Base-by-base conservation (phyloP, 2,888 invertebrate species). In the Pristionchus mayeri region DNA sequence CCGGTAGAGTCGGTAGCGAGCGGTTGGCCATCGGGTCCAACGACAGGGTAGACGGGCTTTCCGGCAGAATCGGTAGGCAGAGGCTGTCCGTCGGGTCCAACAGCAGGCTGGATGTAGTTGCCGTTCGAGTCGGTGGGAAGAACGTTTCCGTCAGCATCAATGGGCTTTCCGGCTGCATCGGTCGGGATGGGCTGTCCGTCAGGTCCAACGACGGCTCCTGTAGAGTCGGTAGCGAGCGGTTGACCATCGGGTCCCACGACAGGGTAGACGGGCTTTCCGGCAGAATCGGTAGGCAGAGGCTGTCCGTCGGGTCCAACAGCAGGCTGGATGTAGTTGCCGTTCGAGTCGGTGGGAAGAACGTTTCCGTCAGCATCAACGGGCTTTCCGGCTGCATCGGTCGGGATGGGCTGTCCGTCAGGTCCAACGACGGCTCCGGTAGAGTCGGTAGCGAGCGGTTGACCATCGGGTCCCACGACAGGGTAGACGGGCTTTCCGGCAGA, bases 41-140 rank as follows among this genome's bases (percentile, higher is more conserved):
- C 52, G 37, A 88, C 84, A 3, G 89, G 89, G 57, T 57, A 67
- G 79, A 37, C 57, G 44, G 34, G 78, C 84, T 54, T 54, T 40
- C n/a, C 76, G 34, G 2, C 67, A 6, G 21, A 57, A n/a, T 90
- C 88, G 27, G 87, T 89, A 40, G 87, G 86, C 11, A 88, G 80
- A 50, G 84, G 78, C 0, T 54, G 21, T 0, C 87, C 85, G 48
- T 87, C 88, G 21, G 86, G 85, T 21, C 85, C 86, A 16, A 86
- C 57, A 48, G 88, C 86, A 50, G 86, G 86, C 81, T 84, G 27
- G 75, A 75, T 44, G 24, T 37, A 75, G 75, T 37, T 40, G 44
- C 90, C 90, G 48, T 71, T 82, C n/a, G 82, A 54, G 76, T 91
- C 90, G 18, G 88, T 89, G 24, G 88, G 86, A n/a, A 91, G 54